Base-by-base conservation (phyloP, 2,113 vertebrate species). In the Plecturocebus donacophilus region DNA sequence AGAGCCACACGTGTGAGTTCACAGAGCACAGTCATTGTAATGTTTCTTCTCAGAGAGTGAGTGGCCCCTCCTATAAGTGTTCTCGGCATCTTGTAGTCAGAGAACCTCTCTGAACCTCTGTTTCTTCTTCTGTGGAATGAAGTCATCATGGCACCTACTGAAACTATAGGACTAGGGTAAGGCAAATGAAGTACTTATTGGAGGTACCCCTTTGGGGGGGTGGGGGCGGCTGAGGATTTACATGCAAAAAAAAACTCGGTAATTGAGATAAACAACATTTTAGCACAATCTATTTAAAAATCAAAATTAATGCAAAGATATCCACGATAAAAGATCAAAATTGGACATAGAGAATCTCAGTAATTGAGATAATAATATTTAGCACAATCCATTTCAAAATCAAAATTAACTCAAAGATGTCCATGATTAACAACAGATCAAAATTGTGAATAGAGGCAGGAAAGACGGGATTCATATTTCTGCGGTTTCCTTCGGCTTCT, bases 21-120 rank as follows among this genome's bases (percentile, higher is more conserved):
- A 1, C 14, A 12, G 0, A 1, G 6, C 68, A 21, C 2, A 8
- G 23, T 0, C 52, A 2, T 0, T 1, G 10, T 7, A 32, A 20
- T 27, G 30, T 19, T 56, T 27, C 30, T 20, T 27, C 38, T 14
- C 2, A 38, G 25, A 32, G 8, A 30, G 40, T 2, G 12, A 68
- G 66, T 0, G 10, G 35, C 30, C 17, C 32, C 42, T 42, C 56
- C 73, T 40, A 2, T 19, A 4, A 21, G 54, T 14, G 6, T n/a
- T 35, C n/a, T 25, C 5, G 0, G 17, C 1, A 3, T 35, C n/a
- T 30, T 23, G 14, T 6, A 6, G 11, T 68, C 52, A n/a, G 38
- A 25, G 32, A 38, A 11, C 12, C 47, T 66, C 87, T 47, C 87
- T 27, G 83, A 49, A 10, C 23, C 13, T 90, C 64, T 52, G 40